phyloP scores from a whole-genome alignment of 2,888 invertebrate species.

The Coecobrya sp. region DNA sequence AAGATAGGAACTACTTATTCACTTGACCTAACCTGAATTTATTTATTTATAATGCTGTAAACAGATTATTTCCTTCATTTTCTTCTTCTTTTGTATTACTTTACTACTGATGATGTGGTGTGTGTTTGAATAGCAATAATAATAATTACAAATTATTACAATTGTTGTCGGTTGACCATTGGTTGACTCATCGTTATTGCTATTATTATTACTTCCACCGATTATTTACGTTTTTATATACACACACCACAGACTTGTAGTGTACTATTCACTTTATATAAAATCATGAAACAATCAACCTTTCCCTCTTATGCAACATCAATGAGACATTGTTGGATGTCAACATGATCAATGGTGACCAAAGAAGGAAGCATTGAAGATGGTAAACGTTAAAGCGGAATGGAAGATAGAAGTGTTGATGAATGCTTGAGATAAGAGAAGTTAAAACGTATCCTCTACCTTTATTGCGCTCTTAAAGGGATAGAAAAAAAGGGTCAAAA shows the following conservation, averaged over 20 bases:
- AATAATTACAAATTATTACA: slow-evolving; percentile 59
- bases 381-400: slow-evolving; percentile 45
- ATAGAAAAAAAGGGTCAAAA: slow-evolving; percentile 14
- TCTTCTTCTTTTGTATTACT: slow-evolving; percentile 30
- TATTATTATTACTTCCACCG: slow-evolving; percentile 49
- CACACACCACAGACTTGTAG: background rate
- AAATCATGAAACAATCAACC: background rate
- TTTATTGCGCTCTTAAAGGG: background rate
- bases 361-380: background rate
- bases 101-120: background rate
- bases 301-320: background rate
- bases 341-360: background rate
- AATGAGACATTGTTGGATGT: background rate
- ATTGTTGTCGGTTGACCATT: slow-evolving; percentile 50
- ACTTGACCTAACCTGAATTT: slow-evolving; percentile 74
- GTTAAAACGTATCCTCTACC: background rate
- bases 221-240: slow-evolving; percentile 5
- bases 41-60: slow-evolving; percentile 73
- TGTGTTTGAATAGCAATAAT: background rate
- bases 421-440: slow-evolving; percentile 48
- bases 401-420: slow-evolving; percentile 26
- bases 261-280: background rate
- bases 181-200: slow-evolving; percentile 63
- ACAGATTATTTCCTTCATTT: slow-evolving; percentile 66
- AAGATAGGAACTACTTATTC: slow-evolving; percentile 31